These are phyloP conservation scores for Canis aureus DNA, from an alignment of 2,113 vertebrate genomes.

Conservation along the genomic window DNA sequence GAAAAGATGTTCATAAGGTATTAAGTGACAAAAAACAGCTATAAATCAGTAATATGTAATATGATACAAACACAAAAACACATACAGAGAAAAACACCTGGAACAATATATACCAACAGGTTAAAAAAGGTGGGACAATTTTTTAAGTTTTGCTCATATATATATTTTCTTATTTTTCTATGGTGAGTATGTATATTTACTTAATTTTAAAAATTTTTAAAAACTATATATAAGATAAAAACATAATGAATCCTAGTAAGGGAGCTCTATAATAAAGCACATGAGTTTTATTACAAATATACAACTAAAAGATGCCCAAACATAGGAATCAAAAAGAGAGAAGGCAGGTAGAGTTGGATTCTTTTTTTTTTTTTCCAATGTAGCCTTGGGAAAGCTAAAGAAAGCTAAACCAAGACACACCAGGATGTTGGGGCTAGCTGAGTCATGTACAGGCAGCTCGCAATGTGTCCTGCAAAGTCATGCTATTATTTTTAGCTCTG, in stretches of 20 bases:
- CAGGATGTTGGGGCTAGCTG: background rate
- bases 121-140: background rate
- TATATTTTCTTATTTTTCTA: slow-evolving; percentile 38
- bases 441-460: background rate
- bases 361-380: background rate
- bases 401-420: background rate
- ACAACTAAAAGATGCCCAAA: background rate
- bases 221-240: background rate
- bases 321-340: background rate
- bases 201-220: background rate
- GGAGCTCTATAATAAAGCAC: background rate
- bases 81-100: background rate
- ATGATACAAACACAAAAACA: background rate
- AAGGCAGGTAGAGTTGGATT: background rate
- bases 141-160: background rate
- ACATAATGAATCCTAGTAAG: background rate
- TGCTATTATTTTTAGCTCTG: background rate
- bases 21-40: background rate
- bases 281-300: background rate
- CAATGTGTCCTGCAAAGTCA: background rate
- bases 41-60: background rate
- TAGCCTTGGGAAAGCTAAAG: background rate
- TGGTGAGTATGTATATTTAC: background rate
- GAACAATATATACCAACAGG: background rate
- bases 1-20: background rate